Percentiles rank a stretch among this genome's conserved stretches.
These are phyloP conservation scores for Labrus mixtus DNA, from an alignment of 2,113 vertebrate species.

Conservation along the genomic window DNA sequence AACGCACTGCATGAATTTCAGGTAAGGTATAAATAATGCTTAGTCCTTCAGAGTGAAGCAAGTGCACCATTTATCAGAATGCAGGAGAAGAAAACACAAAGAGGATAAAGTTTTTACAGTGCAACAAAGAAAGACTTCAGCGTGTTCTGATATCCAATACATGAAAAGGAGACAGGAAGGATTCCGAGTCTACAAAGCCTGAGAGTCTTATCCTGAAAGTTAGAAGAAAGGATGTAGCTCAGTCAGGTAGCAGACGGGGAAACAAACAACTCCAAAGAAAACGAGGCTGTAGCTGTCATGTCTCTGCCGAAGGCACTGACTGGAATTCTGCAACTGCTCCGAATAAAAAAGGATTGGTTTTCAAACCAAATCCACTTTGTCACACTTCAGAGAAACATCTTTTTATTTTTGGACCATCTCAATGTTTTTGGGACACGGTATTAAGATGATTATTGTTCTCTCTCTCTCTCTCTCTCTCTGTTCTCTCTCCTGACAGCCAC, in stretches of 20 bases:
- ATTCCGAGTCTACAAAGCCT: slow-evolving; percentile 7
- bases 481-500: background rate
- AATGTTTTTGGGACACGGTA: slow-evolving; percentile 3
- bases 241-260: slow-evolving; percentile 2
- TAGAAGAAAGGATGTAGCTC: slow-evolving; percentile 5
- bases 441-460: background rate
- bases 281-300: slow-evolving; percentile 12
- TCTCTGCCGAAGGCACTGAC: background rate
- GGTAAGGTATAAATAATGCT: too few species aligned
- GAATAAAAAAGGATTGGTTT: background rate
- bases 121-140: slow-evolving; percentile 1
- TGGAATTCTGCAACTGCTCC: background rate
- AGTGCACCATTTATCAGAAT: too few species aligned
- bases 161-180: background rate
- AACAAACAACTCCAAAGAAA: slow-evolving; percentile 5
- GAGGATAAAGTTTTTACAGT: slow-evolving; percentile 1
- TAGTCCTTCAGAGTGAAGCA: too few species aligned
- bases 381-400: background rate
- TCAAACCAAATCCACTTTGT: slow-evolving; percentile 21
- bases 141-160: background rate
- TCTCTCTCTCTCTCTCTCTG: background rate
- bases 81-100: background rate
- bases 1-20: too few species aligned
- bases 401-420: background rate
- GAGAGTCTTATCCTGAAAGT: background rate